Percentiles rank a stretch among this genome's conserved stretches.
These are phyloP conservation scores for Zoanthus gigantus DNA, from an alignment of 92 coral and sea anemone species.

Conservation along the genomic window DNA sequence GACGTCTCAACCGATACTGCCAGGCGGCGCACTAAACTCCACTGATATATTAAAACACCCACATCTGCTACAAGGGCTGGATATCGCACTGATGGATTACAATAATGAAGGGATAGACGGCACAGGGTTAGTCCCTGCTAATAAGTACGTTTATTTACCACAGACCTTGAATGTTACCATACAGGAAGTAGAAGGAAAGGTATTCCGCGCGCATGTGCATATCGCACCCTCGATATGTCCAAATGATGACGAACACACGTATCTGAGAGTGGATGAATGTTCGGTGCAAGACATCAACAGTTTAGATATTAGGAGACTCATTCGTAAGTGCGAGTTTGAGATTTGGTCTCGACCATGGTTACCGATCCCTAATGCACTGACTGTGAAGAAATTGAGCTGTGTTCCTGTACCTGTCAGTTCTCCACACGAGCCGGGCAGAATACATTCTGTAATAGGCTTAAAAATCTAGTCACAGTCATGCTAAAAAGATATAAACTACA, in stretches of 20 bases:
- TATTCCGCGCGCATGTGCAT: slow-evolving; percentile 28
- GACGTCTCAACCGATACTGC: background rate
- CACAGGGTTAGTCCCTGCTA: slow-evolving; percentile 42
- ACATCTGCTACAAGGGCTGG: slow-evolving; percentile 26
- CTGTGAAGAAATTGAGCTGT: slow-evolving; percentile 30
- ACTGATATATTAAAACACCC: slow-evolving; percentile 24
- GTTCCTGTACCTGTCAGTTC: background rate
- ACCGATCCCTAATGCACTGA: background rate
- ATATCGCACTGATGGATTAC: slow-evolving; percentile 28
- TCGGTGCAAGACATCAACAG: slow-evolving; percentile 37
- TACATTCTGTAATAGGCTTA: slow-evolving; percentile 16
- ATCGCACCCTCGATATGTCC: slow-evolving; percentile 48
- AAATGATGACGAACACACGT: slow-evolving; percentile 36
- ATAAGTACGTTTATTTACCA: slow-evolving; percentile 35
- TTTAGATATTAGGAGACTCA: background rate
- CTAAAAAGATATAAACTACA: too few species aligned
- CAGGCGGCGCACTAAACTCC: background rate
- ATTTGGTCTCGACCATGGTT: slow-evolving; percentile 38
- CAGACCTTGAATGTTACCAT: slow-evolving; percentile 11
- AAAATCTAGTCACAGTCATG: background rate
- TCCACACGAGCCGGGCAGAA: background rate
- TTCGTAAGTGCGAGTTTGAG: slow-evolving; percentile 49
- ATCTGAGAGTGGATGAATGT: slow-evolving; percentile 27
- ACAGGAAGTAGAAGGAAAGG: slow-evolving; percentile 21
- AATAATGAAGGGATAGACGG: slow-evolving; percentile 36